Conservation (phyloP, 2,797 vertebrate genomes). For the Chromis chromis region DNA sequence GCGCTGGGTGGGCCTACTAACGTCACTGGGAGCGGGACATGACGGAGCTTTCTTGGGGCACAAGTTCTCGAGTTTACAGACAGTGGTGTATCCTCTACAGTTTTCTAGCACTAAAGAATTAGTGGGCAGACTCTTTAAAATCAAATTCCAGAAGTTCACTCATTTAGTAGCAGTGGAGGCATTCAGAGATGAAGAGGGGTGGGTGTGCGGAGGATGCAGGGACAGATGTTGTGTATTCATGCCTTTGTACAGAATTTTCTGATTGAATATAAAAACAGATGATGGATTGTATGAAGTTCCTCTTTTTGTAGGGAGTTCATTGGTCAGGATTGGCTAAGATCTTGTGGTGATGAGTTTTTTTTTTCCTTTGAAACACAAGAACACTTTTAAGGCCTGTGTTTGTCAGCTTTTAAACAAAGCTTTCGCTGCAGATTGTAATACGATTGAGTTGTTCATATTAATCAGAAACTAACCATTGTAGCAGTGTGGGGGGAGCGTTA, state of each 20-base stretch:
- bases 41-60: constrained; percentile 25
- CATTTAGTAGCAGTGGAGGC: constrained; percentile 31
- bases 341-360: constrained; percentile 20
- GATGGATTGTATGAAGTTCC: constrained; percentile 65
- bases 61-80: constrained; percentile 55
- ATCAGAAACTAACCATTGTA: constrained; percentile 76
- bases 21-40: not conserved
- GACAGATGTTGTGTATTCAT: constrained; percentile 50
- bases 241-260: constrained; percentile 80
- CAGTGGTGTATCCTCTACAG: constrained; percentile 25
- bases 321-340: constrained; percentile 50
- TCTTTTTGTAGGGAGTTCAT: constrained; percentile 51
- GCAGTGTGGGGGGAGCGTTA: constrained; percentile 58
- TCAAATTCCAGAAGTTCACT: constrained; percentile 33
- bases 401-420: constrained; percentile 68
- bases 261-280: constrained; percentile 59
- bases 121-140: constrained; percentile 27
- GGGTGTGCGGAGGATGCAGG: constrained; percentile 17
- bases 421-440: constrained; percentile 62
- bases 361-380: constrained; percentile 50
- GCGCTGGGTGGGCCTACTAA: constrained; percentile 8
- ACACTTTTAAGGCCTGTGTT: constrained; percentile 64
- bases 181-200: constrained; percentile 8
- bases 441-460: constrained; percentile 64
- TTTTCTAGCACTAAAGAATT: constrained; percentile 40